Evolutionary conservation across 2,888 invertebrate genomes (phyloP), one percentile per base, ranked within the genome.

Genomic region (Augochlorella aurata): DNA sequence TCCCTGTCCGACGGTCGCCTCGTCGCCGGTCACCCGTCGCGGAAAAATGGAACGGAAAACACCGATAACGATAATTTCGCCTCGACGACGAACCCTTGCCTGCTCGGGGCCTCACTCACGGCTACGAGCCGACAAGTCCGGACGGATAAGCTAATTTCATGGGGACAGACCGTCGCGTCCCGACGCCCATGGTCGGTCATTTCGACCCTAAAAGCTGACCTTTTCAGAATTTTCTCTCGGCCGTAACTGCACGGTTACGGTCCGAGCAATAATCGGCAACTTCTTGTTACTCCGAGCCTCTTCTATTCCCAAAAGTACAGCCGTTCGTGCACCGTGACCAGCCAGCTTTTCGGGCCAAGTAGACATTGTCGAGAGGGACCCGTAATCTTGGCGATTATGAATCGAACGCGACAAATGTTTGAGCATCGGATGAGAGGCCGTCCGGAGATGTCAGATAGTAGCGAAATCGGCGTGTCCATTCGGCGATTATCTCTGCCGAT

Each of bases 41-140:
- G 79, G 74, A 71, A 81, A 81, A 79, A 81, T 81, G 52, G 69
- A 61, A 77, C 79, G 72, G 79, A 71, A 77, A 80, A 74, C 52
- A 47, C 45, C 74, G 81, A 71, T 79, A 81, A 70, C 79, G 74
- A 74, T 71, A 29, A 50, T 81, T 67, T 49, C 67, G 49, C 68
- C 18, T 65, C 44, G 38, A 38, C 12, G 47, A 29, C 50, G 52
- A 52, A 16, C 58, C 29, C 29, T 12, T 38, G 29, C 47, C 29
- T 44, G 38, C 65, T n/a, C 29, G 52, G 16, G 16, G 54, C 12
- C n/a, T 24, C 29, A 18, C 47, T 24, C 54, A 52, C 44, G 24
- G 67, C 47, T 18, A 47, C 66, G 68, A 58, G 52, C 24, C 63
- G 63, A 63, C 63, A 38, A 29, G 63, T 72, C 63, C 58, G 29